These are phyloP conservation scores for Poecile montanus DNA, from an alignment of 2,797 vertebrate species.

Conservation along the genomic window DNA sequence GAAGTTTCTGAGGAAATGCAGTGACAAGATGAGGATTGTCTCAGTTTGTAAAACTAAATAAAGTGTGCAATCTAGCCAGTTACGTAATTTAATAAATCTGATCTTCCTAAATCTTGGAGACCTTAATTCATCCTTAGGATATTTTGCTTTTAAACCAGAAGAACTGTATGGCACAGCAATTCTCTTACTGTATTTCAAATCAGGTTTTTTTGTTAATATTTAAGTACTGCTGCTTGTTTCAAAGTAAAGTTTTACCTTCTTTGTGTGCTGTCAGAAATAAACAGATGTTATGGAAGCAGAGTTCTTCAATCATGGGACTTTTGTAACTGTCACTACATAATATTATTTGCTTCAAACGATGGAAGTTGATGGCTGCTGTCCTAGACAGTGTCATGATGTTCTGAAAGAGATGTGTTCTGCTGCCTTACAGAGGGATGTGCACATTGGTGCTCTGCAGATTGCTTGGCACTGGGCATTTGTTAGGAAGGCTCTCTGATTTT, in stretches of 20 bases:
- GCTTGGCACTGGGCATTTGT: not conserved
- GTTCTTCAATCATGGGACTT: not conserved
- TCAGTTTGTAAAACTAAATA: not conserved
- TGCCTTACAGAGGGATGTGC: not conserved
- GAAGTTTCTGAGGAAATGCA: not conserved
- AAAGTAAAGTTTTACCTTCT: not conserved
- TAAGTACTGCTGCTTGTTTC: not conserved
- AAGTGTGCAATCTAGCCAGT: not conserved
- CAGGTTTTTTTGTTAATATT: accelerated
- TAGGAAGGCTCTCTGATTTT: not conserved
- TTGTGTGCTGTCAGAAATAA: not conserved
- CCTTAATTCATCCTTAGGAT: not conserved
- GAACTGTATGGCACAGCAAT: not conserved
- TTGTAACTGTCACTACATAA: not conserved
- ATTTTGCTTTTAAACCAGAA: not conserved
- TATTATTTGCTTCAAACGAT: not conserved
- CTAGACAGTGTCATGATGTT: not conserved
- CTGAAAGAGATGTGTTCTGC: not conserved
- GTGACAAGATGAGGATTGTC: not conserved
- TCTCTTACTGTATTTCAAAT: not conserved
- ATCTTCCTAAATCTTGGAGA: not conserved
- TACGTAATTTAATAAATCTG: not conserved
- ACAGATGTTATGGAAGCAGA: not conserved
- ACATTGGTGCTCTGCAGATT: not conserved
- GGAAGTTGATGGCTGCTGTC: not conserved